Conservation (phyloP, 2,113 vertebrate species). For the Platichthys stellatus region DNA sequence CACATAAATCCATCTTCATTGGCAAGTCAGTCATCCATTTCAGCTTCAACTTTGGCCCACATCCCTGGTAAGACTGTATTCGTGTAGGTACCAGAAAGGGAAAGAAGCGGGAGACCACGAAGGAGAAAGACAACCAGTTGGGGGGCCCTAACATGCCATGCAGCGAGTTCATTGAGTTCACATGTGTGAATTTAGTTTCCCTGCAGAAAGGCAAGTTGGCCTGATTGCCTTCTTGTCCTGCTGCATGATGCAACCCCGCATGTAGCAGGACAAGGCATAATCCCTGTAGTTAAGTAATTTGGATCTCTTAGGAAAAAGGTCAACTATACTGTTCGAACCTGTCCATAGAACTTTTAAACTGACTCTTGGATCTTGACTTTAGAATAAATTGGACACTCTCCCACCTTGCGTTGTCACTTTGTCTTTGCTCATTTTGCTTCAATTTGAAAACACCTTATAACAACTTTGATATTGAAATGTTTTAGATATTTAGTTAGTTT, state of each 20-base stretch:
- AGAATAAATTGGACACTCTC: too few species aligned
- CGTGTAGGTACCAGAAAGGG: conserved; percentile 55
- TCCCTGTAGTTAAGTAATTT: conserved; percentile 23
- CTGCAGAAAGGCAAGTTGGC: conserved; percentile 54
- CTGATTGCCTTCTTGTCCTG: conserved; percentile 45
- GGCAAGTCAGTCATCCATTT: conserved; percentile 68
- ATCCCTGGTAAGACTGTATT: conserved; percentile 65
- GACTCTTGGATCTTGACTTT: conserved; percentile 30
- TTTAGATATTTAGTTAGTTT: too few species aligned
- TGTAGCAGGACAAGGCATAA: conserved; percentile 57
- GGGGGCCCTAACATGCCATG: conserved; percentile 65
- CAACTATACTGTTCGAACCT: conserved; percentile 33
- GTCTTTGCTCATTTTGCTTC: background rate
- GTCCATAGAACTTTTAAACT: conserved; percentile 3
- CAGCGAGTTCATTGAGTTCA: conserved; percentile 66
- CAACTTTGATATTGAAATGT: too few species aligned
- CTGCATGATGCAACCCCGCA: conserved; percentile 55
- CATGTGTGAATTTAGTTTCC: conserved; percentile 53
- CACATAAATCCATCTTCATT: conserved; percentile 52
- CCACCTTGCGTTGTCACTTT: background rate
- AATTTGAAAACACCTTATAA: background rate
- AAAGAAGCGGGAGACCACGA: conserved; percentile 43
- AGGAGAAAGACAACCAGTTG: conserved; percentile 44
- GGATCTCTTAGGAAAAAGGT: conserved; percentile 25
- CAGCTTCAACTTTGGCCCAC: conserved; percentile 73